These are phyloP conservation scores for Copsychus sechellarum DNA, from an alignment of 2,113 vertebrate species.

Conservation along the genomic window DNA sequence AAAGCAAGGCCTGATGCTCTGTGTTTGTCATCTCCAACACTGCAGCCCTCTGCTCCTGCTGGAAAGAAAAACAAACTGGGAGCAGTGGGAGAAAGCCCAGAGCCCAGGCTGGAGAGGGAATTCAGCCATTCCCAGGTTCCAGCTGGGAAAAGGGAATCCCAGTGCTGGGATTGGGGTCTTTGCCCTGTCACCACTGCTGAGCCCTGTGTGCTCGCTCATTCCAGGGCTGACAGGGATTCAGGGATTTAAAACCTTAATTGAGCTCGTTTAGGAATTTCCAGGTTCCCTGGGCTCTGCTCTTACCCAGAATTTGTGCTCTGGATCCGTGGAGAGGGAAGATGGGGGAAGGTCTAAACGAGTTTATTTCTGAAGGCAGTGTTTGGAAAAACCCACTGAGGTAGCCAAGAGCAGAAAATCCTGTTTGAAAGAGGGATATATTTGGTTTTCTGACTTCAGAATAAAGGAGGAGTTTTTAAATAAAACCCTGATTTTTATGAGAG, in stretches of 20 bases:
- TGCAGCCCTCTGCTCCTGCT: not conserved
- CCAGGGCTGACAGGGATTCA: not conserved
- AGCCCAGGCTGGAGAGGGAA: not conserved
- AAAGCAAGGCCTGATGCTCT: not conserved
- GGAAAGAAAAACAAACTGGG: slow-evolving; percentile 52
- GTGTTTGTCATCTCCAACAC: not conserved
- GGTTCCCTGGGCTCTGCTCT: not conserved
- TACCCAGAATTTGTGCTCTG: not conserved
- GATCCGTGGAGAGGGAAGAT: not conserved
- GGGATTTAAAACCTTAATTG: not conserved
- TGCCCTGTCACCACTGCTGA: rapidly evolving
- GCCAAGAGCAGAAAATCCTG: not conserved
- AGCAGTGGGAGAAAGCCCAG: slow-evolving; percentile 33
- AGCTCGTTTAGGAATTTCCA: not conserved
- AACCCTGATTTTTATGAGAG: not conserved
- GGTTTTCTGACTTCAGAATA: not conserved
- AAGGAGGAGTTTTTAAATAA: not conserved
- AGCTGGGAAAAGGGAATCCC: not conserved
- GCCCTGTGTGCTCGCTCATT: not conserved
- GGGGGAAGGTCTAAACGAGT: not conserved
- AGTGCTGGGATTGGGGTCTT: not conserved
- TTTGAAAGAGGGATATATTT: not conserved
- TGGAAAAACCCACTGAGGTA: not conserved
- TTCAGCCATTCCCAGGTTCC: not conserved
- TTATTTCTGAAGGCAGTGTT: not conserved